These are phyloP conservation scores for Drosophila quinaria DNA, from an alignment of 2,888 invertebrate genomes.

Conservation along the genomic window DNA sequence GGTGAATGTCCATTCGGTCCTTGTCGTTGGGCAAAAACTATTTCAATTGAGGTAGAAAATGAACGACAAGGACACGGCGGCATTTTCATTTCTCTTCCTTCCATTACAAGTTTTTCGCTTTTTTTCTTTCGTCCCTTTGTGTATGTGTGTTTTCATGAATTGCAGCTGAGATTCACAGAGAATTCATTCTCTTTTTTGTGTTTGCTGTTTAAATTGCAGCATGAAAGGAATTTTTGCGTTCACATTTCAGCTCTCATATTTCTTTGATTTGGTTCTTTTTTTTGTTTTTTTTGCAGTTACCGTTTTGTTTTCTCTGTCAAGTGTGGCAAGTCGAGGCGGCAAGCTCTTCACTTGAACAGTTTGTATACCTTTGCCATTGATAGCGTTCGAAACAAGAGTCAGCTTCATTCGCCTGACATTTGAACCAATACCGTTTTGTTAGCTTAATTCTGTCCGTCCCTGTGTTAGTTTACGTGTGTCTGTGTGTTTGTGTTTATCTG, in stretches of 20 bases:
- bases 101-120: constrained; percentile 17
- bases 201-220: constrained; percentile 76
- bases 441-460: constrained; percentile 20
- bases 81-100: constrained; percentile 58
- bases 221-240: constrained; percentile 73
- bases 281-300: constrained; percentile 1
- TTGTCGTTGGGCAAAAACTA: constrained; percentile 69
- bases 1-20: constrained; percentile 58
- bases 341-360: constrained; percentile 47
- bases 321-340: constrained; percentile 63
- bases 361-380: constrained; percentile 66
- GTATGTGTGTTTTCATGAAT: constrained; percentile 42
- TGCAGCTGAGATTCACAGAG: constrained; percentile 53
- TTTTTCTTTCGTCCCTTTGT: background rate
- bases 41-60: constrained; percentile 78
- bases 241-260: constrained; percentile 62
- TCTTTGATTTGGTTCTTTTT: constrained; percentile 20
- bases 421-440: constrained; percentile 46
- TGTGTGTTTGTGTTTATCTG: constrained; percentile 2
- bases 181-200: constrained; percentile 34
- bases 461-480: background rate
- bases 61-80: constrained; percentile 75
- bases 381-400: constrained; percentile 52
- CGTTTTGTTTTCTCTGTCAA: constrained; percentile 55
- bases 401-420: constrained; percentile 42